Conservation (phyloP, 2,888 invertebrate species). For the Rotaria macrura region DNA sequence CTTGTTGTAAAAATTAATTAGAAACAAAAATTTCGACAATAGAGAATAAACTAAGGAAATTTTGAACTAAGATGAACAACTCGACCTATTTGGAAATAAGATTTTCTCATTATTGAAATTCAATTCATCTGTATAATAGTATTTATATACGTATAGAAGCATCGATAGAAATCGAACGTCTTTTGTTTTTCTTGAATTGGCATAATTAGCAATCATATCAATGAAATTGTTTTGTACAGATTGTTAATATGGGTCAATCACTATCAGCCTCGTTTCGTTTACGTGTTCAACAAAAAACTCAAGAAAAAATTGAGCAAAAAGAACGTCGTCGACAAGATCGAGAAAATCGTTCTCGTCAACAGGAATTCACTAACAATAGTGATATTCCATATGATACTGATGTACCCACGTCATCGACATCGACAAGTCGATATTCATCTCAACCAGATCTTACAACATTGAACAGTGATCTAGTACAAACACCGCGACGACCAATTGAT, state of each 20-base stretch:
- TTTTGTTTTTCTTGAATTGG: too few relatives aligned
- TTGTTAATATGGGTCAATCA: neutral
- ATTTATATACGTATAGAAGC: too few relatives aligned
- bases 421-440: conserved; percentile 17
- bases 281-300: conserved; percentile 32
- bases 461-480: neutral
- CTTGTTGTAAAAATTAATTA: too few relatives aligned
- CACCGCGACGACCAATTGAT: neutral
- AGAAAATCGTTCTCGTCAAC: neutral
- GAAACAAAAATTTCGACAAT: too few relatives aligned
- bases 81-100: too few relatives aligned
- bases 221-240: neutral
- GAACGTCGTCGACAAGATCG: conserved; percentile 12
- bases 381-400: neutral
- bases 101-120: too few relatives aligned
- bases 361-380: neutral
- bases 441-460: neutral
- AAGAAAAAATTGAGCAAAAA: conserved; percentile 29
- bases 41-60: too few relatives aligned
- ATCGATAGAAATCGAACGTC: too few relatives aligned
- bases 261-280: conserved; percentile 27
- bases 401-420: neutral
- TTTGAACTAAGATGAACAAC: too few relatives aligned
- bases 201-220: too few relatives aligned
- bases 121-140: too few relatives aligned